A percentile compares a stretch with the other conserved stretches of the same genome.
These are phyloP conservation scores for Egretta garzetta DNA, from an alignment of 2,113 vertebrate species.

Conservation along the genomic window DNA sequence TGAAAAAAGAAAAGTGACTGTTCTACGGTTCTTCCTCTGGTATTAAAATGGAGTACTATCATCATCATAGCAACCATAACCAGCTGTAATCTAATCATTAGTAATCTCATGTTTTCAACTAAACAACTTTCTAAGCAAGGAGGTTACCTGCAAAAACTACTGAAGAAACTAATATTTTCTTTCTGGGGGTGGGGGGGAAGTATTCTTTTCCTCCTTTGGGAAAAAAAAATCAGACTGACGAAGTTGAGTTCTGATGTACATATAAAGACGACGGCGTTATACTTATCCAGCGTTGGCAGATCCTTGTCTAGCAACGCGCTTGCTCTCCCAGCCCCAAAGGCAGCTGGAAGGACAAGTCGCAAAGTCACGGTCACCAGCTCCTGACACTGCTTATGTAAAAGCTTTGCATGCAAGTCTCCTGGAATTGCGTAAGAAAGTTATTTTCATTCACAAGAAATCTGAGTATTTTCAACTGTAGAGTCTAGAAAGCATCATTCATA, in stretches of 20 bases:
- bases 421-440: neutral
- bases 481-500: neutral
- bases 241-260: neutral
- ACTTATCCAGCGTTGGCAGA: neutral
- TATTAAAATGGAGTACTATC: neutral
- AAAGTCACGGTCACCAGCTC: neutral
- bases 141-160: neutral
- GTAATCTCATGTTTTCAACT: neutral
- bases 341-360: neutral
- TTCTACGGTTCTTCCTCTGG: neutral
- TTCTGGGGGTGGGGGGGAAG: fast-evolving
- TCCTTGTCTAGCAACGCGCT: neutral
- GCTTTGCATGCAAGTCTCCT: neutral
- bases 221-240: neutral
- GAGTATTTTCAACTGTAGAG: neutral
- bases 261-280: neutral
- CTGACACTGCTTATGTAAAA: neutral
- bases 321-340: neutral
- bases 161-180: neutral
- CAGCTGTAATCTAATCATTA: neutral
- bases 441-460: neutral
- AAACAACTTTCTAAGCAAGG: neutral
- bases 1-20: neutral
- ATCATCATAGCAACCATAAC: neutral
- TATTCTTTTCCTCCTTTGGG: neutral